Conservation (phyloP, 2,888 invertebrate genomes). For the Aphidoletes aphidimyza region DNA sequence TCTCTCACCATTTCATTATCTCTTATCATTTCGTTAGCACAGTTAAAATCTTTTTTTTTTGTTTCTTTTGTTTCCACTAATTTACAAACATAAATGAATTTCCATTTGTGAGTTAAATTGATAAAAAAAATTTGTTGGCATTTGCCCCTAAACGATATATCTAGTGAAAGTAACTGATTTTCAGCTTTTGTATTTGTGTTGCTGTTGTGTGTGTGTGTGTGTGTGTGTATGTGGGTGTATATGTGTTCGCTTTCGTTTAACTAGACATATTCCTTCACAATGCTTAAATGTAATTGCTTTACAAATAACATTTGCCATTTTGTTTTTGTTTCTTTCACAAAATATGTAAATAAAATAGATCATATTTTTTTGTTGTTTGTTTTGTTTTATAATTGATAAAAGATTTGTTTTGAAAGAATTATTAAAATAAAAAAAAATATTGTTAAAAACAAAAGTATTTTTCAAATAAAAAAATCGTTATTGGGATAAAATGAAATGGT, state of each 20-base stretch:
- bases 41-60: conserved; percentile 12
- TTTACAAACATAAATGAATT: conserved; percentile 21
- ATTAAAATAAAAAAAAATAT: background rate
- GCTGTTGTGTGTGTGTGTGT: no score
- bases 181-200: background rate
- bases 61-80: no score
- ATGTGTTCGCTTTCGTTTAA: no score
- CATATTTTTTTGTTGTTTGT: background rate
- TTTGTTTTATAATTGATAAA: conserved; percentile 24
- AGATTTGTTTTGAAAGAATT: conserved; percentile 26
- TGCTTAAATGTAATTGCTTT: conserved; percentile 27
- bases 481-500: conserved; percentile 42
- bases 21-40: background rate
- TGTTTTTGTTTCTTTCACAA: conserved; percentile 21
- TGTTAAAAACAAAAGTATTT: background rate
- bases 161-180: conserved; percentile 23
- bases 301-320: conserved; percentile 28
- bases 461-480: conserved; percentile 22
- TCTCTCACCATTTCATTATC: background rate
- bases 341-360: conserved; percentile 9
- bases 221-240: no score
- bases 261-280: conserved; percentile 2
- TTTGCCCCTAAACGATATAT: conserved; percentile 24
- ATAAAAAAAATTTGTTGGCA: conserved; percentile 42
- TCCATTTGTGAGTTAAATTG: conserved; percentile 2